Percentiles rank a stretch among this genome's conserved stretches.
phyloP scores from a whole-genome alignment of 1,140 invertebrate genomes.

The Drosophila bifasciata region DNA sequence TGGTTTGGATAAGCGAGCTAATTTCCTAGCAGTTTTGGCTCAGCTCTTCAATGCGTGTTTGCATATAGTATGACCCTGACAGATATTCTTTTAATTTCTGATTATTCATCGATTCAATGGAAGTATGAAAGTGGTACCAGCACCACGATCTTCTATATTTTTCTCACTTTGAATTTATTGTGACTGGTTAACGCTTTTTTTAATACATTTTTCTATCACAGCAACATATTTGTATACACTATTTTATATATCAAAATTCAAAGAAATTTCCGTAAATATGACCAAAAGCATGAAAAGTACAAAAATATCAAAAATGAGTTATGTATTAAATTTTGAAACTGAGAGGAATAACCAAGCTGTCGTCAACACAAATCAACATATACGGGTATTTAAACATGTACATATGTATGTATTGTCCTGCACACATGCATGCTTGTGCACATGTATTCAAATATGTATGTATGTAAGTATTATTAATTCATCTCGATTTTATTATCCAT shows the following conservation, averaged over 20 bases:
- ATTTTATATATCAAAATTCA: slow-evolving; percentile 55
- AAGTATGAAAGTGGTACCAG: too few species aligned
- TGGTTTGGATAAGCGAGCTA: too few species aligned
- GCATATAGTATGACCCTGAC: too few species aligned
- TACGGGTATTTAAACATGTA: slow-evolving; percentile 20
- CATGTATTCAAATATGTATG: slow-evolving; percentile 24
- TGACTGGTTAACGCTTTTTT: slow-evolving; percentile 72
- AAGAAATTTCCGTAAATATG: slow-evolving; percentile 32
- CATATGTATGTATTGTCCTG: slow-evolving; percentile 22
- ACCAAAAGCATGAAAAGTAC: slow-evolving; percentile 19
- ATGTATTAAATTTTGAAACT: slow-evolving; percentile 18
- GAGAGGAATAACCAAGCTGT: slow-evolving; percentile 11
- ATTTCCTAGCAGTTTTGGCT: too few species aligned
- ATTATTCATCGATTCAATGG: not conserved
- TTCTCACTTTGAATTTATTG: slow-evolving; percentile 62
- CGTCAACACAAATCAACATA: too few species aligned
- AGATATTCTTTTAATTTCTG: not conserved
- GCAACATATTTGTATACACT: slow-evolving; percentile 79
- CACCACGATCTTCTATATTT: slow-evolving; percentile 14
- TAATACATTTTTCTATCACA: slow-evolving; percentile 76
- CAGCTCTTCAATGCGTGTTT: too few species aligned
- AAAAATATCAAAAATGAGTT: not conserved
- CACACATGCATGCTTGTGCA: slow-evolving; percentile 2
- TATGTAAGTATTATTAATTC: slow-evolving; percentile 30
- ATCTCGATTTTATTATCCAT: slow-evolving; percentile 17